Evolutionary conservation across 2,888 invertebrate species (phyloP), one percentile per base, ranked within the genome.

Genomic region (Colletes collaris): DNA sequence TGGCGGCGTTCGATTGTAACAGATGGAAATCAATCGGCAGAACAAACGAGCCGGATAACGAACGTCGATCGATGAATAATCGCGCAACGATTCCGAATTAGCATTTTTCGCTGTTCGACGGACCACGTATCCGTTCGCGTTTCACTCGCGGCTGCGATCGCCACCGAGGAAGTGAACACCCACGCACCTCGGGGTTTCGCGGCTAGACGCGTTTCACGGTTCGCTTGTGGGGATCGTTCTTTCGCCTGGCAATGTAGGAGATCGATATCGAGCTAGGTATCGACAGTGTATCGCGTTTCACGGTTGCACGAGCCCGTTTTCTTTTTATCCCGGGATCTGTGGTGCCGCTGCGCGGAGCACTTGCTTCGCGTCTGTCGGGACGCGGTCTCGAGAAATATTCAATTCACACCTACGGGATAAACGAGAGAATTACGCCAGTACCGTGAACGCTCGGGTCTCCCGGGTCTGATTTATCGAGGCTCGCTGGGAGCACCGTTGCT

Each of bases 231-330:
- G 72, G 72, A 76, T 82, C 75, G 64, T 86, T 86, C 79, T 86
- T 86, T 80, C 67, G 13, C 58, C 55, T 59, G 60, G 73, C 80
- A 84, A 86, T 86, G 82, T 77, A 74, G 46, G 74, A 86, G 86
- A 86, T 84, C 85, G 79, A 86, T 86, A 86, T 86, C 86, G 66
- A 58, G 16, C 66, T 58, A 49, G 58, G 69, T 84, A 86, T 86
- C 86, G 76, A 63, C 68, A 49, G 67, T 81, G 79, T 86, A 86
- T 84, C 86, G 83, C 68, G 82, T 86, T 86, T 86, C 86, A 85
- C 82, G 84, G 81, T 76, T 82, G 79, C 83, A 79, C 85, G 85
- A 69, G 63, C 59, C 62, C 65, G 71, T 65, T 67, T 76, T 50
- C 72, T 67, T 65, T 46, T 46, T 46, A 46, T 40, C 40, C 6